These are phyloP conservation scores for Tholera decimalis DNA, from an alignment of 2,888 invertebrate genomes.

Conservation along the genomic window DNA sequence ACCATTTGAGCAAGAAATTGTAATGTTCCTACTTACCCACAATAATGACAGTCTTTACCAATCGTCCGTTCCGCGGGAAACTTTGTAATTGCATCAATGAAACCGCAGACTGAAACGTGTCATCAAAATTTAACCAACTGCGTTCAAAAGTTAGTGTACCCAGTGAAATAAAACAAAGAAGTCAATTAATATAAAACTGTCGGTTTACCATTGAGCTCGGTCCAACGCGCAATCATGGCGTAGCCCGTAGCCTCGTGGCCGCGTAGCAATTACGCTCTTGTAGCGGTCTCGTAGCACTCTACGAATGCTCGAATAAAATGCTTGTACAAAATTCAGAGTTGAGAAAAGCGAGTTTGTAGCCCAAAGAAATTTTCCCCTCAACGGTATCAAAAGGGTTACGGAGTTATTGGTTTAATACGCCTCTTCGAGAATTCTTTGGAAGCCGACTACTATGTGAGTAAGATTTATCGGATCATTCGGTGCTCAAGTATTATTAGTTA, in stretches of 20 bases:
- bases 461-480: slow-evolving; percentile 62
- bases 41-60: slow-evolving; percentile 53
- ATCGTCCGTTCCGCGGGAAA: slow-evolving; percentile 54
- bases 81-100: slow-evolving; percentile 73
- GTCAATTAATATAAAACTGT: slow-evolving; percentile 79
- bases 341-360: slow-evolving; percentile 50
- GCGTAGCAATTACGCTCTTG: slow-evolving; percentile 80
- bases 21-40: slow-evolving; percentile 44
- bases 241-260: slow-evolving; percentile 71
- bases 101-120: slow-evolving; percentile 68
- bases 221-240: slow-evolving; percentile 72
- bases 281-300: slow-evolving; percentile 72
- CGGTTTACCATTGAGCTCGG: slow-evolving; percentile 66
- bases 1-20: slow-evolving; percentile 30
- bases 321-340: slow-evolving; percentile 60
- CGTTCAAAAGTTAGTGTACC: slow-evolving; percentile 65
- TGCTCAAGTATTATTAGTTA: slow-evolving; percentile 51
- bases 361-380: slow-evolving; percentile 59
- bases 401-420: slow-evolving; percentile 67
- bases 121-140: slow-evolving; percentile 72
- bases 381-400: slow-evolving; percentile 59
- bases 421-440: slow-evolving; percentile 49
- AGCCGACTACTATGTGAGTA: slow-evolving; percentile 44
- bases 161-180: slow-evolving; percentile 77
- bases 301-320: slow-evolving; percentile 68